Percentiles rank a stretch among this genome's conserved stretches.
Conservation (phyloP, 2,888 invertebrate genomes). For the Polylopha cassiicola region DNA sequence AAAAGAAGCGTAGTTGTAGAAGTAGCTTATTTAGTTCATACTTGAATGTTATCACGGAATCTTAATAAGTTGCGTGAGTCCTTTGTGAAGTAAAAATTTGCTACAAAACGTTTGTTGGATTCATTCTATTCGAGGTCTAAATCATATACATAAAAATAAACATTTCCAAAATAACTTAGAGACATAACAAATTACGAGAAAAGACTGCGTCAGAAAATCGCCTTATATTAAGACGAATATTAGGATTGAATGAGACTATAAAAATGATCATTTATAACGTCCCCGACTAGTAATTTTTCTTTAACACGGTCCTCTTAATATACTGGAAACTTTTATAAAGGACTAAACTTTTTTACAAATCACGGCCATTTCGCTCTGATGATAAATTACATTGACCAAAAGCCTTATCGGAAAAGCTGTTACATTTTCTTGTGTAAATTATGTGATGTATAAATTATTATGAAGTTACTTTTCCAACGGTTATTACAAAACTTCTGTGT, state of each 20-base stretch:
- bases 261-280: conserved; percentile 50
- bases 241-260: conserved; percentile 19
- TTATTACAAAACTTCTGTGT: too few relatives aligned
- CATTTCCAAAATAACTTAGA: too few relatives aligned
- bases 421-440: conserved; percentile 17
- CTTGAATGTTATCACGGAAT: too few relatives aligned
- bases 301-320: conserved; percentile 53
- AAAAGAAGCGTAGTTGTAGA: too few relatives aligned
- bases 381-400: conserved; percentile 56
- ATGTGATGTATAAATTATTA: conserved; percentile 10
- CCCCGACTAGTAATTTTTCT: conserved; percentile 54
- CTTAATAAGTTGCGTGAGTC: too few relatives aligned
- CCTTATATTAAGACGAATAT: conserved; percentile 17
- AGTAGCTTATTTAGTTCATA: too few relatives aligned
- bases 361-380: conserved; percentile 45
- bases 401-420: conserved; percentile 20
- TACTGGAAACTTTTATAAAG: conserved; percentile 47
- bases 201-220: conserved; percentile 10
- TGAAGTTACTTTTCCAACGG: conserved; percentile 9
- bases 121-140: too few relatives aligned
- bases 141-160: too few relatives aligned
- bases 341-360: conserved; percentile 61
- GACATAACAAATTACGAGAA: too few relatives aligned
- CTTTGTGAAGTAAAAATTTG: too few relatives aligned
- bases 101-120: too few relatives aligned